Evolutionary conservation across 2,797 vertebrate species (phyloP), one percentile per base, ranked within the genome.

Genomic region (Bradypus variegatus): DNA sequence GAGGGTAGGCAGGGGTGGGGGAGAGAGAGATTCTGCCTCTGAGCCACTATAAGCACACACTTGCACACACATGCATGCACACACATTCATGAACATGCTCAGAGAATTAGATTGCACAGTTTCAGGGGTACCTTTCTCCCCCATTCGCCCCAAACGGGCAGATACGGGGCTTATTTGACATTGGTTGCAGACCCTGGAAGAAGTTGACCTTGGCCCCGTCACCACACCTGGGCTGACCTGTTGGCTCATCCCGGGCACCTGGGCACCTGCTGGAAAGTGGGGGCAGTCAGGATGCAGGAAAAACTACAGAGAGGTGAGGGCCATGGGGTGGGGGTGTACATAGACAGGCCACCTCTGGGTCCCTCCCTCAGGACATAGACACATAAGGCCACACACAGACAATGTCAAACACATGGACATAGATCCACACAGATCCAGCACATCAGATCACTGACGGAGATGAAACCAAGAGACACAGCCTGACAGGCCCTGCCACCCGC

Each of bases 101-200:
- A 9, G 38, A 15, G 45, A 84, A 45, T 69, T 53, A 72, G 25
- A 60, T 1, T 2, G 8, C 50, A 7, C 50, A 7, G 36, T 31
- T 79, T 84, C 13, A 1, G 36, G 0, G 0, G 1, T 16, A n/a
- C 0, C 1, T 25, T 0, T 33, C 76, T 36, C 38, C 38, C 48
- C 29, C 2, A 0, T 19, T 41, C 10, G 76, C 4, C 31, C 62
- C 73, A 41, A n/a, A 87, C 12, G 75, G 45, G 60, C 33, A 83
- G 65, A 87, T 55, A 38, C 33, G n/a, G 62, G 19, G 53, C 53
- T 94, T 93, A 65, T 29, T 41, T 64, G n/a, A 9, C 36, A 69
- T 90, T 45, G 65, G 65, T 10, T 60, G 41, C 65, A 69, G 64
- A 69, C 45, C 48, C 45, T 48, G n/a, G 65, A 89, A 95, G 69